These are phyloP conservation scores for Desoria tigrina DNA, from an alignment of 2,888 invertebrate species.

Conservation along the genomic window DNA sequence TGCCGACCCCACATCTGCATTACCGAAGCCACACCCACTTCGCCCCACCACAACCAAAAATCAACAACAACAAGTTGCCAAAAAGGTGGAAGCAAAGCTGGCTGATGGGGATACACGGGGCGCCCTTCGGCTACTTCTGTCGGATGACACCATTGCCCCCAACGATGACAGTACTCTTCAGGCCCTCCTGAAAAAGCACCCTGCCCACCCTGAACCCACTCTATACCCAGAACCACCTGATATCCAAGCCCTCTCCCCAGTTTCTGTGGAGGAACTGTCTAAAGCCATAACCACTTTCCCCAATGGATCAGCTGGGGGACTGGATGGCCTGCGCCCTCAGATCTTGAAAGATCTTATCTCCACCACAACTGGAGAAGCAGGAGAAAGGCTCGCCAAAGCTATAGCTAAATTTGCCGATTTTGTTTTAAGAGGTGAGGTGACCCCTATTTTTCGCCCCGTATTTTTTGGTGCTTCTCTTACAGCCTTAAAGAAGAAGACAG, in stretches of 20 bases:
- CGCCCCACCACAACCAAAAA: neutral
- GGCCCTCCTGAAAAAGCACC: neutral
- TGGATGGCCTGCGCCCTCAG: conserved; percentile 3
- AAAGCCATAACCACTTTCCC: neutral
- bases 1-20: neutral
- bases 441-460: neutral
- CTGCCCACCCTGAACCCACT: neutral
- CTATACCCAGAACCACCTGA: neutral
- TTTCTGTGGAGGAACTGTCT: neutral
- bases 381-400: neutral
- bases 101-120: no score
- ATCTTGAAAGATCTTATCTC: neutral
- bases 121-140: neutral
- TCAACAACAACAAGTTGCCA: neutral
- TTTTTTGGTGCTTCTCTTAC: no score
- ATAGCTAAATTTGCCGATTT: conserved; percentile 11
- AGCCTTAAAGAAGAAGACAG: no score
- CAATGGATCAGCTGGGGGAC: conserved; percentile 1
- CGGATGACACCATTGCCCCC: no score
- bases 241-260: neutral
- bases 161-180: neutral
- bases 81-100: neutral
- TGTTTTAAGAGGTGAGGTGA: neutral
- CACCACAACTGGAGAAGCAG: neutral
- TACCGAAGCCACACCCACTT: neutral